phyloP scores from a whole-genome alignment of 2,888 invertebrate species.

The Thelaira solivaga region DNA sequence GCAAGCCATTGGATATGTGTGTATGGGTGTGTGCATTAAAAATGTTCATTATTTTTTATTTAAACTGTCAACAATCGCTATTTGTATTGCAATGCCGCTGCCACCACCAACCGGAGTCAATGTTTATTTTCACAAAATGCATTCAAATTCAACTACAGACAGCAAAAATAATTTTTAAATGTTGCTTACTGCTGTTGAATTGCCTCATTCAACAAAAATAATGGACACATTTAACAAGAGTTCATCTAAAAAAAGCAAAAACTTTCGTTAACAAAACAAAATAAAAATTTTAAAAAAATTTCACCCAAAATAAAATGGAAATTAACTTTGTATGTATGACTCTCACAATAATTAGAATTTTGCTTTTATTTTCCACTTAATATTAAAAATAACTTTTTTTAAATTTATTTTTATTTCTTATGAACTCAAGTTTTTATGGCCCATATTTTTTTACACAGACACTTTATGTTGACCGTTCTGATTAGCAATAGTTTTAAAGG shows the following conservation, averaged over 20 bases:
- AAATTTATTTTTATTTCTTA: neutral
- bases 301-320: slow-evolving; percentile 51
- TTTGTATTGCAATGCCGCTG: slow-evolving; percentile 3
- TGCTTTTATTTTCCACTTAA: neutral
- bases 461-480: neutral
- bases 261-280: slow-evolving; percentile 53
- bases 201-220: neutral
- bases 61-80: slow-evolving; percentile 36
- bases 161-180: neutral
- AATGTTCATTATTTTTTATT: slow-evolving; percentile 33
- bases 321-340: neutral
- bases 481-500: neutral
- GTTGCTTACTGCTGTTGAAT: slow-evolving; percentile 1
- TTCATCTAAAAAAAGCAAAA: slow-evolving; percentile 35
- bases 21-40: neutral
- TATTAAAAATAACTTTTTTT: neutral
- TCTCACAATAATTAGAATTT: too few relatives aligned
- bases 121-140: slow-evolving; percentile 4
- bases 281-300: too few relatives aligned
- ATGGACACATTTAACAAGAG: slow-evolving; percentile 9
- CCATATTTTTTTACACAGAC: slow-evolving; percentile 1
- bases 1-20: neutral
- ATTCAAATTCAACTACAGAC: too few relatives aligned
- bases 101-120: slow-evolving; percentile 16
- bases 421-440: slow-evolving; percentile 3